These are phyloP conservation scores for Drosophila setifemur DNA, from an alignment of 1,140 invertebrate species.

Conservation along the genomic window DNA sequence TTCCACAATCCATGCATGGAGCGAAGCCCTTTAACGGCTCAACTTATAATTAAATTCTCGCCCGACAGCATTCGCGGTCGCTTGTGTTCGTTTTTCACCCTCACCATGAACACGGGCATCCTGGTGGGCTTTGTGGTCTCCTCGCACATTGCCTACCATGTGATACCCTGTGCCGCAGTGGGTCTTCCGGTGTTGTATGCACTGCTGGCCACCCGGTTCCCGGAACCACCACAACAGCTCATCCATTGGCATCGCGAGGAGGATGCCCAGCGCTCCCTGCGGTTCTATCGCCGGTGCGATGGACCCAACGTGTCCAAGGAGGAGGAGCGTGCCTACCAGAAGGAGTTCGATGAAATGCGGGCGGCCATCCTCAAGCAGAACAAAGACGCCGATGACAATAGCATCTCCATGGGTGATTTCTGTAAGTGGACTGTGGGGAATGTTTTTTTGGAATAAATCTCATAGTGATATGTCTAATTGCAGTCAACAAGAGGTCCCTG, in stretches of 20 bases:
- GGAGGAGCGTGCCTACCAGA: slow-evolving; percentile 29
- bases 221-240: slow-evolving; percentile 71
- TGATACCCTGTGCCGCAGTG: slow-evolving; percentile 61
- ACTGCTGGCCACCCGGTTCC: slow-evolving; percentile 42
- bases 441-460: background rate
- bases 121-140: slow-evolving; percentile 64
- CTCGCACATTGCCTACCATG: slow-evolving; percentile 60
- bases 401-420: slow-evolving; percentile 44
- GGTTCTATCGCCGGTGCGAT: slow-evolving; percentile 61
- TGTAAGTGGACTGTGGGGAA: slow-evolving; percentile 43
- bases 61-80: slow-evolving; percentile 64
- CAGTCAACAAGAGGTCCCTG: slow-evolving; percentile 56
- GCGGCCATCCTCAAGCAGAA: slow-evolving; percentile 44
- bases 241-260: slow-evolving; percentile 35
- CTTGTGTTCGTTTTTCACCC: slow-evolving; percentile 61
- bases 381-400: slow-evolving; percentile 20
- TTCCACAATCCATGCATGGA: no score
- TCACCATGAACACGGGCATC: slow-evolving; percentile 64
- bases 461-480: background rate
- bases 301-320: slow-evolving; percentile 31
- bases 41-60: background rate
- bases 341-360: slow-evolving; percentile 61
- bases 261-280: slow-evolving; percentile 52
- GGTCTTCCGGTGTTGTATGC: slow-evolving; percentile 56
- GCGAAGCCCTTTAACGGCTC: background rate